phyloP scores from a whole-genome alignment of 64 coral and sea anemone genomes.

The Montipora efflorescens region DNA sequence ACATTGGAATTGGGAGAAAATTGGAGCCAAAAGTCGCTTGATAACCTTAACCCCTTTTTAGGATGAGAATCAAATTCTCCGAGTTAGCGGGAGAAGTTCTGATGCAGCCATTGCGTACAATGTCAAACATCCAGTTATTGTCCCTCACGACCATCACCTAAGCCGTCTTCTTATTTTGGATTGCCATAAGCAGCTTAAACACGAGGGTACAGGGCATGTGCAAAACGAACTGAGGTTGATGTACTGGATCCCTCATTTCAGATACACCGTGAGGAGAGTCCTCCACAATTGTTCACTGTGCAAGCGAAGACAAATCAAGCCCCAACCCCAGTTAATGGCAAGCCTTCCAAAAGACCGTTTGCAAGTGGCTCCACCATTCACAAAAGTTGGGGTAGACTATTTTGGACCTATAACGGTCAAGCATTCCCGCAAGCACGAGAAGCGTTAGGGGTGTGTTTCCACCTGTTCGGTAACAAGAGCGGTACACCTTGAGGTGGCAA shows the following conservation, averaged over 20 bases:
- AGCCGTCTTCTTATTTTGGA: neutral
- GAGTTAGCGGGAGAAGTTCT: slow-evolving; percentile 39
- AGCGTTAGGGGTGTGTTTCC: too few species aligned
- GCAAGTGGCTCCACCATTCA: too few species aligned
- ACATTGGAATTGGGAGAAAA: neutral
- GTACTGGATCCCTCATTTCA: slow-evolving; percentile 31
- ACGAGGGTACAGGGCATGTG: slow-evolving; percentile 44
- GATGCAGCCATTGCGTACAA: neutral
- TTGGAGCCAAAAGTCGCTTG: slow-evolving; percentile 14
- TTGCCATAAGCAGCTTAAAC: slow-evolving; percentile 1
- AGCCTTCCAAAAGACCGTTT: too few species aligned
- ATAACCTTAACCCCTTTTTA: neutral
- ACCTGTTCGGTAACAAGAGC: too few species aligned
- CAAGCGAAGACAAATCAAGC: too few species aligned
- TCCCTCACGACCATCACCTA: neutral
- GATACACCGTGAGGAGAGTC: neutral
- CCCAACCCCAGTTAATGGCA: too few species aligned
- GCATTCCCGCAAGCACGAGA: too few species aligned
- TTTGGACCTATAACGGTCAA: too few species aligned
- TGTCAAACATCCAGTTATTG: slow-evolving; percentile 18
- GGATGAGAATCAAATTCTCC: neutral
- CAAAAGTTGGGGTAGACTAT: too few species aligned
- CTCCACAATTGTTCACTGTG: neutral
- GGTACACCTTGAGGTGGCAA: too few species aligned
- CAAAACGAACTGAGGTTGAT: neutral